Conservation (phyloP, 2,888 invertebrate species). For the Neoascia interrupta region DNA sequence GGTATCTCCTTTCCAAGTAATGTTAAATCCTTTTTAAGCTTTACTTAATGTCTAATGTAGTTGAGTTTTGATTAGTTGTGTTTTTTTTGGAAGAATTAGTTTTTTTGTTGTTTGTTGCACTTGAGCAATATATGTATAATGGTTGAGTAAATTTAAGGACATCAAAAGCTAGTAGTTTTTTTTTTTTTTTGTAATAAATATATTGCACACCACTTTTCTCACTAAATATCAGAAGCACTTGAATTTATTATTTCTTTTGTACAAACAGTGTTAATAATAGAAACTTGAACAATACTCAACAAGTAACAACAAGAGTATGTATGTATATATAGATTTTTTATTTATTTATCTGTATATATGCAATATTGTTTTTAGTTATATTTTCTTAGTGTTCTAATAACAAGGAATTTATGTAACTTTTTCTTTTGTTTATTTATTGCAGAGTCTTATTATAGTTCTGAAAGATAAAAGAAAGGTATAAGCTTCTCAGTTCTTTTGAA, state of each 20-base stretch:
- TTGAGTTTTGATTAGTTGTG: not conserved
- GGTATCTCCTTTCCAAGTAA: slow-evolving; percentile 52
- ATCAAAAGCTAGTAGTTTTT: slow-evolving; percentile 12
- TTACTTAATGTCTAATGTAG: slow-evolving; percentile 27
- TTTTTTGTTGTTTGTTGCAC: slow-evolving; percentile 43
- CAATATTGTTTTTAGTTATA: not conserved
- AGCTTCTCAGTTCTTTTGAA: not conserved
- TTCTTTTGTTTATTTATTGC: slow-evolving; percentile 2
- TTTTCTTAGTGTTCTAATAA: slow-evolving; percentile 6
- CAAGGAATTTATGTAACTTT: slow-evolving; percentile 12
- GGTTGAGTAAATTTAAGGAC: slow-evolving; percentile 11
- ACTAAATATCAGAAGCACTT: slow-evolving; percentile 59
- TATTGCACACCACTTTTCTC: too few species aligned
- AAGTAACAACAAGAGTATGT: slow-evolving; percentile 60
- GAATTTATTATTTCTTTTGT: slow-evolving; percentile 41
- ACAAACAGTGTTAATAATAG: slow-evolving; percentile 56
- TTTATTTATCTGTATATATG: slow-evolving; percentile 17
- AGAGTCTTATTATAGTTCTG: slow-evolving; percentile 26
- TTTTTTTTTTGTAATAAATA: not conserved
- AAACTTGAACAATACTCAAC: slow-evolving; percentile 61
- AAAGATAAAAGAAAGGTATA: not conserved
- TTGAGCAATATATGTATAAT: slow-evolving; percentile 6
- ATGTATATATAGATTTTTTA: slow-evolving; percentile 34
- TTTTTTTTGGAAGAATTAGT: slow-evolving; percentile 48
- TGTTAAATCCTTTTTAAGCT: slow-evolving; percentile 13